Evolutionary conservation across 2,888 invertebrate species (phyloP).

Genomic region (Alviniconcha strummeri): DNA sequence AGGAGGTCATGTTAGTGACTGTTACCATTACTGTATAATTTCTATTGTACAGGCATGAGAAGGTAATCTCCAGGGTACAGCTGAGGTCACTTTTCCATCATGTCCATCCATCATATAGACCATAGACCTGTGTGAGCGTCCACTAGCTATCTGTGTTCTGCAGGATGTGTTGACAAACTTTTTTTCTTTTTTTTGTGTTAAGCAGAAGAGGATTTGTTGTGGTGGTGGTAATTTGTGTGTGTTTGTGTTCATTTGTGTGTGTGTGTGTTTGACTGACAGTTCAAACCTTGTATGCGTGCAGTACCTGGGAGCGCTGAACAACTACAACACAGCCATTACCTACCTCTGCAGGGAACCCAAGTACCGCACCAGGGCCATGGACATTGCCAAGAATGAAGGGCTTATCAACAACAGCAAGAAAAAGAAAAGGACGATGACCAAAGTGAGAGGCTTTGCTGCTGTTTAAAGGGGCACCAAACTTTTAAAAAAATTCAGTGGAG

Average conservation of each 20-base stretch:
- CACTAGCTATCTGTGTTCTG: no score
- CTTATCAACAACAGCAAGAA: conserved; percentile 71
- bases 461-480: no score
- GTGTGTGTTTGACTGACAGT: background rate
- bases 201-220: no score
- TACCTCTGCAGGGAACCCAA: conserved; percentile 91
- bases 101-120: no score
- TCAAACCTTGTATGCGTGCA: conserved; percentile 44
- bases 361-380: conserved; percentile 82
- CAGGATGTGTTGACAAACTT: no score
- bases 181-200: background rate
- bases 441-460: conserved; percentile 11
- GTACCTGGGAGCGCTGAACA: conserved; percentile 76
- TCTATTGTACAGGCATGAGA: no score
- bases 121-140: no score
- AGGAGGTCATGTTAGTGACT: no score
- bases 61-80: no score
- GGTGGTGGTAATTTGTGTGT: no score
- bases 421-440: conserved; percentile 43
- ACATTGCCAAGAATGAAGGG: conserved; percentile 79
- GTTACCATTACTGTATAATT: no score
- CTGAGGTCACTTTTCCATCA: no score
- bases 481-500: background rate
- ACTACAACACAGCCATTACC: conserved; percentile 86
- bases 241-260: background rate